Base-by-base conservation (phyloP, 2,113 vertebrate species). In the Numida meleagris region DNA sequence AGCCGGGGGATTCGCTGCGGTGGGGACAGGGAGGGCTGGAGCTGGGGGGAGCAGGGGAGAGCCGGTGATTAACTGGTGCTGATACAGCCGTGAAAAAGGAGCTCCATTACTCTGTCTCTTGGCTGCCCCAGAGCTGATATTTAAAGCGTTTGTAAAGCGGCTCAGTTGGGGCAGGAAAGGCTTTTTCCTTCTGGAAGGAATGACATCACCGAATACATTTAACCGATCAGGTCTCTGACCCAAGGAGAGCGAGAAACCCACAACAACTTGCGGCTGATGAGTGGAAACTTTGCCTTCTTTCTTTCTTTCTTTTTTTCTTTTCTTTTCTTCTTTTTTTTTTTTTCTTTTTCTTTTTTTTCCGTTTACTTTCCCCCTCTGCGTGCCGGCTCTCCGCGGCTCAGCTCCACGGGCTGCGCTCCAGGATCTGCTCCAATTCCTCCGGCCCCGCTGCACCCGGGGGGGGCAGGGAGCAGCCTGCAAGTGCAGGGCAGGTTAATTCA, bases 101-200 rank as follows among this genome's bases (percentile, higher is more conserved):
- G 82, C 36, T 59, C 6, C n/a, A 40, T 46, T 5, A 53, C 76
- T 71, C 57, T 50, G 66, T 36, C 72, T 89, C 46, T 67, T 85
- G 86, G 86, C 85, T 80, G 81, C 82, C 86, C 91, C 33, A 34
- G 11, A 7, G 40, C 20, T 36, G 93, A 68, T 63, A 87, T 80
- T 89, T 73, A 25, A 93, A 59, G 77, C 84, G 17, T 79, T 83
- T 21, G 67, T 66, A 6, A 21, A 63, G 88, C 65, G 46, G 80
- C 67, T 38, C 53, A 10, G 66, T 50, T 40, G 82, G 94, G 90
- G 93, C 94, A 90, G 90, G 89, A 88, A 86, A 90, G 66, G 51
- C 86, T 81, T 77, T 92, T 89, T 94, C 86, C 91, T 89, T 94
- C 91, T 96, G 95, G 95, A 95, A 96, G 95, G 93, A 95, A 96